These are phyloP conservation scores for sheep (Ovis aries) DNA, from an alignment of 2,113 vertebrate species.

Conservation along the genomic window ARS-UI_Ramb_v3.0 NC_056076.1:20839001-20839500, in stretches of 20 bases:
- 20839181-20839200: neutral
- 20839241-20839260: neutral
- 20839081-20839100: neutral
- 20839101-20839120: neutral
- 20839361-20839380: slow-evolving; percentile 7
- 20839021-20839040: neutral
- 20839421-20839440: neutral
- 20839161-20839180: neutral
- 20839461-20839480: neutral
- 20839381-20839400: neutral
- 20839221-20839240: neutral
- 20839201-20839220: neutral
- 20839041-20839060: neutral
- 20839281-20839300: neutral
- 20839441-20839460: neutral
- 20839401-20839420: neutral
- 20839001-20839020: neutral
- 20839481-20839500: neutral
- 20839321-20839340: neutral
- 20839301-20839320: neutral
- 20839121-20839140: neutral
- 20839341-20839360: neutral
- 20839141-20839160: neutral
- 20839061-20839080: neutral
- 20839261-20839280: neutral